Base-by-base conservation (phyloP, 2,113 vertebrate genomes). In the Rhinoptilus africanus region DNA sequence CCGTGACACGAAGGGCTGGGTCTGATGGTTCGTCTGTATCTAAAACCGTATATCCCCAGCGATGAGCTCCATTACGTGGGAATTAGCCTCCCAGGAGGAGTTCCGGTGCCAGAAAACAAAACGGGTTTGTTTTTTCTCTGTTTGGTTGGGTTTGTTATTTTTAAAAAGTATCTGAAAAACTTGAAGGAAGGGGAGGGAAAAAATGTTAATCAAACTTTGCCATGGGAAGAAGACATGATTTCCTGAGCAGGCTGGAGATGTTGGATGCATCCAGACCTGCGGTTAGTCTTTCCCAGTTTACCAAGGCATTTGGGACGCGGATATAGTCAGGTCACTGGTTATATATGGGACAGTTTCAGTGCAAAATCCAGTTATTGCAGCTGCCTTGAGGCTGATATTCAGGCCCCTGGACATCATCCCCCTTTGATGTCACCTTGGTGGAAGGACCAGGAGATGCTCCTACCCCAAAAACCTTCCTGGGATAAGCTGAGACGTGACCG, bases 401-500 rank as follows among this genome's bases (percentile, higher is more conserved):
- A 26, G 69, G 41, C 50, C 24, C 30, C 17, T 39, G 62, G 24
- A 32, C 32, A 82, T 32, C 37, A 8, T 32, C 28, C 32, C 39
- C 37, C 28, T 21, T 32, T 4, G 3, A 1, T 18, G 26, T 60
- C 74, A 41, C 9, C 20, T n/a, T 30, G 0, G 43, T 50, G 73
- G 62, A 28, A 63, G 26, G 24, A 19, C 48, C 9, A 2, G 74
- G 81, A 93, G 37, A 30, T 67, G 43, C 2, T 0, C 39, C 63
- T n/a, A 27, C 41, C 43, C 71, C 39, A 14, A 11, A 89, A 84
- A 13, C 16, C 14, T 27, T 4, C 24, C 22, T 1, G 8, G 62
- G 28, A 56, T 3, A 22, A 20, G 0, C 28, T 0, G 5, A 66
- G 77, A 26, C 0, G 2, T 16, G n/a, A 59, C 17, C 60, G 15